Evolutionary conservation across 2,888 invertebrate genomes (phyloP).

Genomic region (Pogonocherus hispidulus): DNA sequence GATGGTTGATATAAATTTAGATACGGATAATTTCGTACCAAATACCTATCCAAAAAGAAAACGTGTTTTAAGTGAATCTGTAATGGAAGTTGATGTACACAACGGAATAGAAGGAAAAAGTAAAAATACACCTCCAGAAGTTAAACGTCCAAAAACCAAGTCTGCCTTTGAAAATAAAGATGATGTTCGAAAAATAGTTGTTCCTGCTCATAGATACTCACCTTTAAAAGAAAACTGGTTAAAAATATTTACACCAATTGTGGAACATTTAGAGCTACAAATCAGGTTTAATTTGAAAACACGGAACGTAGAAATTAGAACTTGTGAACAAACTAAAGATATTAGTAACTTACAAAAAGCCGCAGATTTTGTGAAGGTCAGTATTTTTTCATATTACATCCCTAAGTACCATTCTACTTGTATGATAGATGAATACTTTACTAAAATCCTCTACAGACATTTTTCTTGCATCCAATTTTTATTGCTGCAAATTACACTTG

Average conservation of each 20-base stretch:
- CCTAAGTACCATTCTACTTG: too few relatives aligned
- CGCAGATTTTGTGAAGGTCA: conserved; percentile 92
- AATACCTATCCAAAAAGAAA: conserved; percentile 72
- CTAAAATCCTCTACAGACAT: too few relatives aligned
- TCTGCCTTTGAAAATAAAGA: conserved; percentile 71
- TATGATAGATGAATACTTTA: too few relatives aligned
- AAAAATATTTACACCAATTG: conserved; percentile 96
- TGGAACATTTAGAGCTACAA: conserved; percentile 94
- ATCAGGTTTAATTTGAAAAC: conserved; percentile 94
- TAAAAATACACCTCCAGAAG: conserved; percentile 57
- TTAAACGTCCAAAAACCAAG: conserved; percentile 56
- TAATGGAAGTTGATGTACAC: conserved; percentile 79
- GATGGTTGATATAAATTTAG: conserved; percentile 69
- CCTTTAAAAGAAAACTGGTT: conserved; percentile 97
- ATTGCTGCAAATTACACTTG: too few relatives aligned
- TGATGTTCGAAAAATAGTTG: conserved; percentile 81
- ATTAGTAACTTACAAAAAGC: conserved; percentile 95
- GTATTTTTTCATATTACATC: too few relatives aligned
- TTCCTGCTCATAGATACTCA: conserved; percentile 95
- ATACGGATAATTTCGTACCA: conserved; percentile 71
- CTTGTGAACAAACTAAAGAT: conserved; percentile 81
- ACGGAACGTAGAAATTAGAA: conserved; percentile 89
- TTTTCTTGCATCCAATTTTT: too few relatives aligned
- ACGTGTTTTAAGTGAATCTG: conserved; percentile 70
- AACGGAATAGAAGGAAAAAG: conserved; percentile 75